Evolutionary conservation across 2,888 invertebrate genomes (phyloP).

Genomic region (Ophonus ardosiacus): DNA sequence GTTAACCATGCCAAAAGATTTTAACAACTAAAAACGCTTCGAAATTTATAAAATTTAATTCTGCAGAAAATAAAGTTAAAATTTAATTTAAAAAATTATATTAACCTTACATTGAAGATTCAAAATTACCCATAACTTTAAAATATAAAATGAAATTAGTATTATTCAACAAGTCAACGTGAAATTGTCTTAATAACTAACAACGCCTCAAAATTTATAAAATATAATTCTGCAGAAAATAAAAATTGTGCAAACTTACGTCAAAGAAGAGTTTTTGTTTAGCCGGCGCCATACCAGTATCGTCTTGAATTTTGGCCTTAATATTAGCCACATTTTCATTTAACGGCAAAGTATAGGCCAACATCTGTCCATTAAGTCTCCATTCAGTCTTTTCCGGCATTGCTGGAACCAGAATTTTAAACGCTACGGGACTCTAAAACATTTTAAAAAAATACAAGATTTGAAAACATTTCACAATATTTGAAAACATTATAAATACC

Average conservation of each 20-base stretch:
- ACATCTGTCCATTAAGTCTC: slow-evolving; percentile 94
- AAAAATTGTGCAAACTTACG: slow-evolving; percentile 76
- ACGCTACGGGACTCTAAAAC: slow-evolving; percentile 84
- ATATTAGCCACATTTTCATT: slow-evolving; percentile 89
- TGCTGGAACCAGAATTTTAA: slow-evolving; percentile 90
- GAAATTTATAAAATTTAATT: no score
- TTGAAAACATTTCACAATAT: slow-evolving; percentile 11
- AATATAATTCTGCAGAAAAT: no score
- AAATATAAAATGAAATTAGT: no score
- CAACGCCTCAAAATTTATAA: no score
- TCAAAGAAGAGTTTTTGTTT: slow-evolving; percentile 98
- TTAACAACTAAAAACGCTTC: no score
- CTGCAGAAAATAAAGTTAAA: no score
- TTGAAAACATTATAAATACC: no score
- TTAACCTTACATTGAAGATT: no score
- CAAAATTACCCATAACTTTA: no score
- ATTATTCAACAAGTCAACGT: background rate
- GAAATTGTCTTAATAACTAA: no score
- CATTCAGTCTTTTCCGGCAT: slow-evolving; percentile 95
- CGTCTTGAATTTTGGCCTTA: slow-evolving; percentile 91
- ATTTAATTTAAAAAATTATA: no score
- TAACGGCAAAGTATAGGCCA: slow-evolving; percentile 87
- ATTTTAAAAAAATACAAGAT: background rate
- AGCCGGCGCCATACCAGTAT: slow-evolving; percentile 95
- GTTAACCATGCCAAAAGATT: no score